Conservation (phyloP, 2,797 vertebrate genomes). For the Loris lydekkerianus region DNA sequence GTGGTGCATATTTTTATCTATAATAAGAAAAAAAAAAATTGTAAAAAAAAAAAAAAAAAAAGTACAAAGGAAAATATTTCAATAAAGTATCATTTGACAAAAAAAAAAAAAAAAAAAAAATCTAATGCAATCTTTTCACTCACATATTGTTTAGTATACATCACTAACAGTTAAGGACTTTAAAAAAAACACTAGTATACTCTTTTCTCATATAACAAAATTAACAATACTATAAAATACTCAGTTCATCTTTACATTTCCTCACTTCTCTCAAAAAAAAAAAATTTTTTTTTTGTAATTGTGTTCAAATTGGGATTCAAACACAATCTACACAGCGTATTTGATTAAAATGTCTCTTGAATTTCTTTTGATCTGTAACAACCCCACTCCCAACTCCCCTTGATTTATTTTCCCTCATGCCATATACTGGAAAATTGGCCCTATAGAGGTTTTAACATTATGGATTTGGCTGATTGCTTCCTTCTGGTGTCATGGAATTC, state of each 20-base stretch:
- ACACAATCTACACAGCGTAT: neutral
- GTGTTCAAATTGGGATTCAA: conserved; percentile 1
- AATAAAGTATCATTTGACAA: too few species aligned
- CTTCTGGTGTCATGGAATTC: neutral
- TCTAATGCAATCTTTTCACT: neutral
- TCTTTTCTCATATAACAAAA: neutral
- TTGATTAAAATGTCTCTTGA: conserved; percentile 26
- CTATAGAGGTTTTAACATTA: conserved; percentile 15
- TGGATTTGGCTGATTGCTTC: conserved; percentile 6
- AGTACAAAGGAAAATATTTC: too few species aligned
- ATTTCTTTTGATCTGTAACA: conserved; percentile 18
- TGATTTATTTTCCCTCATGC: neutral
- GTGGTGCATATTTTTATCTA: too few species aligned
- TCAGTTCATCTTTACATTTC: neutral
- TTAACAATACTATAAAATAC: conserved; percentile 11
- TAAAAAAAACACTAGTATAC: neutral
- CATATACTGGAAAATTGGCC: neutral
- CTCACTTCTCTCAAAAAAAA: neutral
- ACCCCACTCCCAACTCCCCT: neutral
- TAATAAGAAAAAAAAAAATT: too few species aligned
- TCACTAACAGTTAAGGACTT: neutral
- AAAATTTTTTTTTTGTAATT: conserved; percentile 36
- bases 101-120: too few species aligned
- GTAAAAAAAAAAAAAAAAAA: too few species aligned
- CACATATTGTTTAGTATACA: neutral